Conservation (phyloP, 2,888 invertebrate genomes). For the Papilio demoleus region DNA sequence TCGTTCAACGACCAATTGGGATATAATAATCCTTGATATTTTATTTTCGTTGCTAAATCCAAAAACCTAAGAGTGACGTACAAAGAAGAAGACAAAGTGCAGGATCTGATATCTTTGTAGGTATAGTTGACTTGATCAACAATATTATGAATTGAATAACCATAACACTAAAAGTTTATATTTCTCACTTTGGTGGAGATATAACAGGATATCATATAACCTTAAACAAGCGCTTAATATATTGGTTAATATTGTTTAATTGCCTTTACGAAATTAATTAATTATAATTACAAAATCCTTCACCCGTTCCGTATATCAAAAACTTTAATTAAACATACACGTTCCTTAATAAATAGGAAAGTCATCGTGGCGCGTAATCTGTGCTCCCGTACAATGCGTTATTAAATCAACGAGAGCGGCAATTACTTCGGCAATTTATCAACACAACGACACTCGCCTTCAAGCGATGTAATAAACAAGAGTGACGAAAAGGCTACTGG, state of each 20-base stretch:
- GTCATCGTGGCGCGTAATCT: constrained; percentile 27
- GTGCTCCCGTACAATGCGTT: constrained; percentile 38
- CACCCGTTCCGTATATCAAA: constrained; percentile 1
- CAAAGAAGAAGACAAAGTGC: neutral
- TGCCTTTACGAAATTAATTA: neutral
- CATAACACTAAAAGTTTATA: neutral
- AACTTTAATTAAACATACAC: constrained; percentile 30
- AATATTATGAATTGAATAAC: neutral
- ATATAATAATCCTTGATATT: constrained; percentile 4
- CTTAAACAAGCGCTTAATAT: neutral
- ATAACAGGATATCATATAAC: neutral
- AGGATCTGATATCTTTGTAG: neutral
- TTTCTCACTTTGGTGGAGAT: neutral
- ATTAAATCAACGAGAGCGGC: constrained; percentile 40
- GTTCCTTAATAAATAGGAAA: constrained; percentile 26
- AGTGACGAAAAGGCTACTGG: constrained; percentile 27
- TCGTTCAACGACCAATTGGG: neutral
- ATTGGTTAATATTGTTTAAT: neutral
- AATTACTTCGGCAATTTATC: constrained; percentile 40
- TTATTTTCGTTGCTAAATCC: neutral
- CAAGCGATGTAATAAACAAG: constrained; percentile 34
- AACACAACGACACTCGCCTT: constrained; percentile 39
- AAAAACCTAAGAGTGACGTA: neutral
- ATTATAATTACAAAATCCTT: neutral
- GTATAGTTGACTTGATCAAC: neutral